A percentile compares a stretch with the other conserved stretches of the same genome.
Evolutionary conservation across 2,113 vertebrate species (phyloP).

Genomic region (Thomomys bottae): DNA sequence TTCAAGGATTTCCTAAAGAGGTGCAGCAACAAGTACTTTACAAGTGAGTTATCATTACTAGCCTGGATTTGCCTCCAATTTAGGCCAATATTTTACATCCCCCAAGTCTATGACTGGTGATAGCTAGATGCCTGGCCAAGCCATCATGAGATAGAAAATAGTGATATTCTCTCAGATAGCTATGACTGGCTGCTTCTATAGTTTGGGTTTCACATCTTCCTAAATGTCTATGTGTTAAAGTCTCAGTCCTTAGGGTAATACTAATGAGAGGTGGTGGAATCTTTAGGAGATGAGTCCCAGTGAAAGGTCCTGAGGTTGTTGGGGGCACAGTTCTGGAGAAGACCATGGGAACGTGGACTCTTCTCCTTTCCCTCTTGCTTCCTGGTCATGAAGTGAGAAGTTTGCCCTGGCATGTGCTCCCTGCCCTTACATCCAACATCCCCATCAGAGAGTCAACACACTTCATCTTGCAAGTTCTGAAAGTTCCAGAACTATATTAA

Average conservation of each 20-base stretch:
- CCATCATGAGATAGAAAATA: background rate
- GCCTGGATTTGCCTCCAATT: background rate
- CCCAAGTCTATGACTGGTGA: no score
- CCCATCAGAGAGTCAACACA: background rate
- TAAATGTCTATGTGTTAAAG: background rate
- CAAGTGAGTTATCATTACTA: background rate
- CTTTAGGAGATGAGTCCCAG: background rate
- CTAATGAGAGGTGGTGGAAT: no score
- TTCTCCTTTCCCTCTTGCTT: background rate
- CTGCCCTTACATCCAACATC: no score
- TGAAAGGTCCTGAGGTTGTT: background rate
- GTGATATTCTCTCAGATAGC: background rate
- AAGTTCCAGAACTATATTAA: background rate
- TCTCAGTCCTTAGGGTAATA: no score
- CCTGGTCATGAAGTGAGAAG: no score
- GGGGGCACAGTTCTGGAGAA: background rate
- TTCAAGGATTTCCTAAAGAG: background rate
- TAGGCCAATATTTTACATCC: background rate
- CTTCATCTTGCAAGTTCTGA: background rate
- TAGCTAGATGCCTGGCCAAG: background rate
- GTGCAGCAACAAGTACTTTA: background rate
- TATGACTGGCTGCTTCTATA: background rate
- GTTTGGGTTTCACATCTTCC: background rate
- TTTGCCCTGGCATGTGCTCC: background rate
- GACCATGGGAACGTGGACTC: background rate